Evolutionary conservation across 2,113 vertebrate genomes (phyloP), one percentile per base, ranked within the genome.

Genomic region (Ciconia maguari): DNA sequence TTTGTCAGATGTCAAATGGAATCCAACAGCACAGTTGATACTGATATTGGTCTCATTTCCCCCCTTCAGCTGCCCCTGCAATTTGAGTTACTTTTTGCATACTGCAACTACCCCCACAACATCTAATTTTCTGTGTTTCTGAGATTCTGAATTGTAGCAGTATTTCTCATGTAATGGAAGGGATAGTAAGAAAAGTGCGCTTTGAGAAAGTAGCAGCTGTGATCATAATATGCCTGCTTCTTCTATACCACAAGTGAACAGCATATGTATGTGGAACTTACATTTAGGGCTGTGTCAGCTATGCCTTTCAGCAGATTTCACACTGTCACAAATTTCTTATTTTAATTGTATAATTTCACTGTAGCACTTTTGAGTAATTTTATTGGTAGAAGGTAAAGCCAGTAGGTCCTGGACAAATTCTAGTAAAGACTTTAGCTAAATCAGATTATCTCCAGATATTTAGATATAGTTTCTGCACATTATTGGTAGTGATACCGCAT

Each of bases 61-160:
- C 2, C 6, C 10, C 11, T 57, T 57, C 18, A n/a, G 19, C 34
- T 8, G 4, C 0, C 1, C 27, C 13, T 4, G 6, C 32, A 48
- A 11, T 80, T 57, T 60, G 11, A 49, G 20, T 38, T 68, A 49
- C 15, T 66, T 70, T 77, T 74, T 78, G 30, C 21, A 10, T 70
- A 20, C 13, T 48, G 7, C 24, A 61, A 2, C 36, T 65, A 19
- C 12, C 2, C 7, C 16, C 22, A 1, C 49, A 42, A 0, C 5
- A 8, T 21, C 25, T 48, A 12, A 16, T 20, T 20, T 82, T 84
- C 25, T 83, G 54, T 64, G 13, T 52, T 86, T 66, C 64, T 70
- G 84, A 57, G 57, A 18, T 41, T 71, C 24, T 64, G 32, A 84
- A 38, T 7, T 69, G 20, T 20, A 34, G 51, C 20, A 25, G 8